Percentiles rank a stretch among this genome's conserved stretches.
Evolutionary conservation across 2,797 vertebrate genomes (phyloP).

Genomic region (Bovichtus variegatus): DNA sequence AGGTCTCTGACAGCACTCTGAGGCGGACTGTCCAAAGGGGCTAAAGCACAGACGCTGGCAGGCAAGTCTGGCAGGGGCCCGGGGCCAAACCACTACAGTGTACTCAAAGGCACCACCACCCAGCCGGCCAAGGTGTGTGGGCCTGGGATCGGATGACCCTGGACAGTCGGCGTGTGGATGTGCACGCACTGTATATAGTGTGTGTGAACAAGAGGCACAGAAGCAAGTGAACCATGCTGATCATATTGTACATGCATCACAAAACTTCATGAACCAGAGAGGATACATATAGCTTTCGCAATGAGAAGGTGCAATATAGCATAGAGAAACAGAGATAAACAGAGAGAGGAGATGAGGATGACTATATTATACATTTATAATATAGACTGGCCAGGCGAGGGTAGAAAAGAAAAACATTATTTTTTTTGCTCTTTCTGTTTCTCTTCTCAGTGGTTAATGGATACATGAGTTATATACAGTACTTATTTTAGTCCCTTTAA

Average conservation of each 20-base stretch:
- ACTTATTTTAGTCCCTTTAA: constrained; percentile 87
- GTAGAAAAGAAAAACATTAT: constrained; percentile 71
- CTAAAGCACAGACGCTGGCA: constrained; percentile 60
- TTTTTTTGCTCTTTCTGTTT: constrained; percentile 73
- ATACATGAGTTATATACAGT: constrained; percentile 85
- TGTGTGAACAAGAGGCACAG: constrained; percentile 25
- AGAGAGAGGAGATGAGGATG: constrained; percentile 43
- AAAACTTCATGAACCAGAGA: constrained; percentile 55
- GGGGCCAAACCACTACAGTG: constrained; percentile 83
- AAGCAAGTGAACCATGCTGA: constrained; percentile 41
- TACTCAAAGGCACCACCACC: constrained; percentile 81
- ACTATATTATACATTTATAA: constrained; percentile 72
- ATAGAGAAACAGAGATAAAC: constrained; percentile 36
- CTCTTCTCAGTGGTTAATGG: constrained; percentile 83
- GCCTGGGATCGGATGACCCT: constrained; percentile 73
- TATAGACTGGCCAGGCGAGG: constrained; percentile 62
- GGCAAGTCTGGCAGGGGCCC: constrained; percentile 61
- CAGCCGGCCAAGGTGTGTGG: constrained; percentile 86
- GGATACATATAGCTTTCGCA: constrained; percentile 50
- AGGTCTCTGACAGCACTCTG: constrained; percentile 57
- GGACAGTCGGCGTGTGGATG: constrained; percentile 56
- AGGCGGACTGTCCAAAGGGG: constrained; percentile 72
- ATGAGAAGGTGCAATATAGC: constrained; percentile 35
- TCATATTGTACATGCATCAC: constrained; percentile 63
- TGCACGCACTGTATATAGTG: constrained; percentile 18